Percentiles rank a stretch among this genome's conserved stretches.
Conservation (phyloP, 2,888 invertebrate genomes). For the Leptinotarsa rubiginosa region DNA sequence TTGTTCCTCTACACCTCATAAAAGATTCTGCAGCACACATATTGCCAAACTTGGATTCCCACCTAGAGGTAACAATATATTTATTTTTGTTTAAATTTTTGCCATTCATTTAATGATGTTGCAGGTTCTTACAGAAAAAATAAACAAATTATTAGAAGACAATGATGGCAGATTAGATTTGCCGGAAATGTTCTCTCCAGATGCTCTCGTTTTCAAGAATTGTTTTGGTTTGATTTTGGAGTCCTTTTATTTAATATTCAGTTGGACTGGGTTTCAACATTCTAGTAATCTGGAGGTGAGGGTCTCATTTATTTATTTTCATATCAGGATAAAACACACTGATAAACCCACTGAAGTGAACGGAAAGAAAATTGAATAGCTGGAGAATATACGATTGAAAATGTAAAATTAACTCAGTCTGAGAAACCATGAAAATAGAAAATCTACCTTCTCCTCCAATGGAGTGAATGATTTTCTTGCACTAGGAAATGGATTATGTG, state of each 20-base stretch:
- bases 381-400: no score
- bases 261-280: slow-evolving; percentile 68
- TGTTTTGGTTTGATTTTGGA: slow-evolving; percentile 64
- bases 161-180: slow-evolving; percentile 72
- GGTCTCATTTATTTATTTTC: neutral
- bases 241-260: slow-evolving; percentile 65
- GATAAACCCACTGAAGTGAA: no score
- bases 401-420: no score
- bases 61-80: slow-evolving; percentile 36
- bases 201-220: slow-evolving; percentile 67
- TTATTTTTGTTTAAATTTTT: neutral
- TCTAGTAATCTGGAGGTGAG: slow-evolving; percentile 55
- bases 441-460: no score
- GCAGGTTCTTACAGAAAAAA: slow-evolving; percentile 50
- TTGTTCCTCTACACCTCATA: slow-evolving; percentile 59
- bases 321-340: neutral
- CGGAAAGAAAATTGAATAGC: no score
- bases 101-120: slow-evolving; percentile 54
- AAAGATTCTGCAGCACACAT: slow-evolving; percentile 62
- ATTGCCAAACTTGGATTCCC: slow-evolving; percentile 66
- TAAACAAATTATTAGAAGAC: slow-evolving; percentile 65
- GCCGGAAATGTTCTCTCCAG: slow-evolving; percentile 69
- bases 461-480: no score
- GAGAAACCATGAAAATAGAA: no score
- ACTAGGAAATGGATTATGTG: no score